Evolutionary conservation across 2,797 vertebrate species (phyloP).

Genomic region (Thripadectes ignobilis): DNA sequence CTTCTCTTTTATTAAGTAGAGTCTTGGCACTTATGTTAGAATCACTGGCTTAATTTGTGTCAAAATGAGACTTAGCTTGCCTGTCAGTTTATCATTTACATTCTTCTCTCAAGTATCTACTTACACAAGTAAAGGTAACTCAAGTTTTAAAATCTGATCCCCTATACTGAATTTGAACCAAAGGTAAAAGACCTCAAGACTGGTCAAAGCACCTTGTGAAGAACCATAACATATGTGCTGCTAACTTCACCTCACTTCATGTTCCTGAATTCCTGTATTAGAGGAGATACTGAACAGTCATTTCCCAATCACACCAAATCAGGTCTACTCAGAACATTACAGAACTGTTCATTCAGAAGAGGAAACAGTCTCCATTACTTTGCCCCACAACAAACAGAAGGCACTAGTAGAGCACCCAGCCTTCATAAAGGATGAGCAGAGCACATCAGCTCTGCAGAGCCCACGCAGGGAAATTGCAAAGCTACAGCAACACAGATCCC

Average conservation of each 20-base stretch:
- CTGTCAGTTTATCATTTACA: neutral
- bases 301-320: neutral
- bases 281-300: neutral
- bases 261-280: neutral
- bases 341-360: neutral
- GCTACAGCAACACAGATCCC: neutral
- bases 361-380: neutral
- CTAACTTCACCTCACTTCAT: neutral
- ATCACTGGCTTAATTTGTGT: neutral
- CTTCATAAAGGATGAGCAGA: neutral
- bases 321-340: neutral
- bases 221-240: neutral
- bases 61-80: neutral
- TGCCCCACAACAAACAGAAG: neutral
- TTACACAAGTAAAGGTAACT: neutral
- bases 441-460: neutral
- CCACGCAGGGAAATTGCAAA: neutral
- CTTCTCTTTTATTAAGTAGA: neutral
- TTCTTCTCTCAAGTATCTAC: neutral
- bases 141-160: neutral
- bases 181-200: neutral
- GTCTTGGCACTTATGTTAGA: neutral
- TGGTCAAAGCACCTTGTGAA: neutral
- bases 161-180: neutral
- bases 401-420: neutral